phyloP scores from a whole-genome alignment of 1,140 invertebrate species.

The Telenomus remus region DNA sequence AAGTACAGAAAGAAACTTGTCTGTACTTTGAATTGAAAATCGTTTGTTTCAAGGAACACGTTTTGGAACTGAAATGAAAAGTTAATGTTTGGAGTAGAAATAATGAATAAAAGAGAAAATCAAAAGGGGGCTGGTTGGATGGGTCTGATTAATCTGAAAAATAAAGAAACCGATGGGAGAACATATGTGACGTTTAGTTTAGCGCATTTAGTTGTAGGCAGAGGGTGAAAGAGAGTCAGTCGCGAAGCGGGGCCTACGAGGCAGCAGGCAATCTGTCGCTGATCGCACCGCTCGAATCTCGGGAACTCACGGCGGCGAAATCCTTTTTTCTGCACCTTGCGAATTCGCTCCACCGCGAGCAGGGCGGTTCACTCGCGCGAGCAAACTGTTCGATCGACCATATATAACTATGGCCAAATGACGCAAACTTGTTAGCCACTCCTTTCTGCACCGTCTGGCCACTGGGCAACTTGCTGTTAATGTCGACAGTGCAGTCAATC shows the following conservation, averaged over 20 bases:
- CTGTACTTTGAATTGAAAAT: no score
- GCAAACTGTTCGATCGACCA: slow-evolving; percentile 40
- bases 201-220: slow-evolving; percentile 9
- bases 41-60: no score
- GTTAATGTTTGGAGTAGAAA: no score
- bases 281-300: slow-evolving; percentile 37
- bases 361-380: slow-evolving; percentile 34
- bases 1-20: no score
- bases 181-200: slow-evolving; percentile 19
- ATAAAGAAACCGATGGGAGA: no score
- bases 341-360: slow-evolving; percentile 21
- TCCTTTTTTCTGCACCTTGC: slow-evolving; percentile 47
- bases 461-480: slow-evolving; percentile 14
- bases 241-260: slow-evolving; percentile 59
- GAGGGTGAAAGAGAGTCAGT: slow-evolving; percentile 62
- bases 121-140: no score
- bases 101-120: no score
- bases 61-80: no score
- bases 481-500: slow-evolving; percentile 23
- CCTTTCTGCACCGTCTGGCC: slow-evolving; percentile 6
- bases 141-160: no score
- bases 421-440: slow-evolving; percentile 15
- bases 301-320: slow-evolving; percentile 28
- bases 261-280: slow-evolving; percentile 62
- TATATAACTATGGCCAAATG: slow-evolving; percentile 36